Percentiles rank a stretch among this genome's conserved stretches.
Evolutionary conservation across 2,797 vertebrate species (phyloP).

Genomic region (Sebastes baramenuke): DNA sequence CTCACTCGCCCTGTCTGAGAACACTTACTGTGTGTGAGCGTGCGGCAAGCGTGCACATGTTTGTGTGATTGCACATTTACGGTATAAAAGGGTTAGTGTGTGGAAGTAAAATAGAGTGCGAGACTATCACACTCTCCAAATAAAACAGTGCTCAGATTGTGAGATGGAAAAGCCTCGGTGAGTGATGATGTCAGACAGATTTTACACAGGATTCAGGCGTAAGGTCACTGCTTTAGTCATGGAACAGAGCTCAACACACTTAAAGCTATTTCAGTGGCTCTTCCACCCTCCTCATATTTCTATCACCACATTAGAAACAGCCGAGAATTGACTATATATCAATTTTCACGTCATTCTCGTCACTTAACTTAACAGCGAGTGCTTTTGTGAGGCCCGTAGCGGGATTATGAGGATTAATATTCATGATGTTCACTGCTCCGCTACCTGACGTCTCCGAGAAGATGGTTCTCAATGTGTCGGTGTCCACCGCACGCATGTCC

Average conservation of each 20-base stretch:
- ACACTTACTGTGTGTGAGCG: constrained; percentile 47
- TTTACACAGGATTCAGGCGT: constrained; percentile 56
- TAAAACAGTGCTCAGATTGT: constrained; percentile 67
- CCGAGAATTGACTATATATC: constrained; percentile 16
- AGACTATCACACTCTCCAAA: constrained; percentile 72
- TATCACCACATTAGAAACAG: constrained; percentile 47
- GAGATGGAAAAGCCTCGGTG: constrained; percentile 64
- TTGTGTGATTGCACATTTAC: constrained; percentile 60
- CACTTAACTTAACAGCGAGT: constrained; percentile 8
- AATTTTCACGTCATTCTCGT: constrained; percentile 47
- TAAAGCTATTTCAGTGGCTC: constrained; percentile 35
- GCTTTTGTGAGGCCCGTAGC: constrained; percentile 3
- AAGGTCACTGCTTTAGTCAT: constrained; percentile 56
- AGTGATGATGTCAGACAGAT: constrained; percentile 70
- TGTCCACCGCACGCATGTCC: constrained; percentile 64
- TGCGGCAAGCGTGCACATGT: constrained; percentile 22
- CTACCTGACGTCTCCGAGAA: constrained; percentile 32
- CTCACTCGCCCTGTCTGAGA: constrained; percentile 63
- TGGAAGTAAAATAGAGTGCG: constrained; percentile 63
- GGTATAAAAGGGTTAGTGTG: constrained; percentile 57
- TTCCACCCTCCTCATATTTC: constrained; percentile 40
- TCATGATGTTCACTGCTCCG: constrained; percentile 17
- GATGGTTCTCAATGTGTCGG: constrained; percentile 50
- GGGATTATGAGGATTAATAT: constrained; percentile 32
- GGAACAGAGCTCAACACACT: constrained; percentile 46